Evolutionary conservation across 2,888 invertebrate genomes (phyloP), one percentile per base, ranked within the genome.

Genomic region (Asteroscopus sphinx): DNA sequence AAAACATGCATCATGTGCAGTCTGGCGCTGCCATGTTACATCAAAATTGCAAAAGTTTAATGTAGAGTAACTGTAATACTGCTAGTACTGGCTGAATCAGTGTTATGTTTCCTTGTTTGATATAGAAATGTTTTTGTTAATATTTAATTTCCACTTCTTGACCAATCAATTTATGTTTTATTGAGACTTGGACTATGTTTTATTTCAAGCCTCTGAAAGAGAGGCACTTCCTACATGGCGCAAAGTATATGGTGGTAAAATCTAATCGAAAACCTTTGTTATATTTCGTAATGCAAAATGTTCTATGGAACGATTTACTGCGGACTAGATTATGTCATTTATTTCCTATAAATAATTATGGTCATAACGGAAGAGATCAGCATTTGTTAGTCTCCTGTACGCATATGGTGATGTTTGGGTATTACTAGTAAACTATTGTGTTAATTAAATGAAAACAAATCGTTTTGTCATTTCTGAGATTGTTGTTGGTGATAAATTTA

Each of bases 331-430:
- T 45, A 67, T 16, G 39, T 58, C 12, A 77, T 63, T 67, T 61
- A 73, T 83, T 88, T 87, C 87, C 87, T 86, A 70, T 53, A 65
- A 65, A 58, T 81, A 53, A 80, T 77, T 87, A 91, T 86, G 88
- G 88, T 68, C 79, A 86, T 83, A 81, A 76, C 86, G 90, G 89
- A 90, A 90, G 86, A 82, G 70, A 59, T 49, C 49, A 58, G 41
- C 46, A 46, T 39, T 62, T 55, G 16, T 59, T 46, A 64, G 59
- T 51, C 47, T 3, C 13, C 33, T 32, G 8, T 21, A 15, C 13
- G 8, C 6, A 32, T 15, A 41, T 39, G 45, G 41, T 6, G 9
- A 45, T 25, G 40, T n/a, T 35, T 32, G 26, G 21, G n/a, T 35
- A 36, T 37, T 16, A 21, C 8, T 32, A 33, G n/a, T n/a, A n/a